phyloP scores from a whole-genome alignment of 1,140 invertebrate genomes.

The Apis cerana region DNA sequence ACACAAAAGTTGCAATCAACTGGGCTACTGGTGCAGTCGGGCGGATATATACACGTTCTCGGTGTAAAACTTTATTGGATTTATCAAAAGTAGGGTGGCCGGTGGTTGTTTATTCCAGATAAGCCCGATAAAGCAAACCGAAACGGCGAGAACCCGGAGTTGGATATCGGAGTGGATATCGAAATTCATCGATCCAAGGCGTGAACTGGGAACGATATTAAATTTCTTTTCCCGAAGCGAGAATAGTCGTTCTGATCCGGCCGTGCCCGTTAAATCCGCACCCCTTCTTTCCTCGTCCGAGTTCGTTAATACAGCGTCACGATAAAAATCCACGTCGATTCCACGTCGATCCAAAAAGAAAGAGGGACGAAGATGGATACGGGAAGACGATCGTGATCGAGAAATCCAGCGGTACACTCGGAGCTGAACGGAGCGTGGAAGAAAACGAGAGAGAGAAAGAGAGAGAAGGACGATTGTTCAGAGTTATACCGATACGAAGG shows the following conservation, averaged over 20 bases:
- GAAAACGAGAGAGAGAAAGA: no score
- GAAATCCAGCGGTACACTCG: constrained; percentile 4
- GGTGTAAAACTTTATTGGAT: constrained; percentile 15
- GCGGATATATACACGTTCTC: neutral
- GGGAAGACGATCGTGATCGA: neutral
- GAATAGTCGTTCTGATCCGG: constrained; percentile 60
- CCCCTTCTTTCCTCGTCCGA: constrained; percentile 50
- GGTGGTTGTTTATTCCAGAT: constrained; percentile 32
- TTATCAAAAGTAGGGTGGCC: constrained; percentile 1
- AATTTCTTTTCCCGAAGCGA: constrained; percentile 56
- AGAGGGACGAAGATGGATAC: constrained; percentile 22
- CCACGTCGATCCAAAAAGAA: constrained; percentile 45
- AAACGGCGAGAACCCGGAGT: constrained; percentile 18
- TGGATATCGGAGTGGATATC: constrained; percentile 49
- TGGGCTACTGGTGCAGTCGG: neutral
- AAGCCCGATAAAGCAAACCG: constrained; percentile 45
- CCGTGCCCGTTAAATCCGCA: constrained; percentile 62
- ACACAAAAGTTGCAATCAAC: constrained; percentile 23
- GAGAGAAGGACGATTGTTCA: neutral
- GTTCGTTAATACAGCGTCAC: constrained; percentile 67
- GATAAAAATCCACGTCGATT: constrained; percentile 64
- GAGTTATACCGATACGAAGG: no score
- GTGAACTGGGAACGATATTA: constrained; percentile 61
- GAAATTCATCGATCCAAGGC: constrained; percentile 59
- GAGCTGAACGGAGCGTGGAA: neutral